A percentile compares a stretch with the other conserved stretches of the same genome.
These are phyloP conservation scores for Pegea sp. DNA, from an alignment of 23 tunicate species.

Conservation along the genomic window DNA sequence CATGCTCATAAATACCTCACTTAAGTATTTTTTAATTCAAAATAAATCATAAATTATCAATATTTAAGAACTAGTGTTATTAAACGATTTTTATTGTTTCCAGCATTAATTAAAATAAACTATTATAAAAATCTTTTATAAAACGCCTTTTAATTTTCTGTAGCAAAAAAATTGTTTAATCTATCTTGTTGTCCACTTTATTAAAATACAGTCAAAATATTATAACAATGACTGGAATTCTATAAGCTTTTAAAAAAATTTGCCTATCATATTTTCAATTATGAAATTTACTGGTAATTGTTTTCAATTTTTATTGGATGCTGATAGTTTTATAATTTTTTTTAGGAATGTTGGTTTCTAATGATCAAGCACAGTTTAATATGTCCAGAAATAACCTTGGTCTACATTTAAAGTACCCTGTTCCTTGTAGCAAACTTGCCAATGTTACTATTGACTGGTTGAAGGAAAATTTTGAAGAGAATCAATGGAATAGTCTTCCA, in stretches of 20 bases:
- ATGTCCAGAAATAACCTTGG: neutral
- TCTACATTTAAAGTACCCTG: slow-evolving; percentile 27
- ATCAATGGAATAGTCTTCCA: slow-evolving; percentile 44
- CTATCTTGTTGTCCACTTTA: too few relatives aligned
- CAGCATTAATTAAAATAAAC: neutral
- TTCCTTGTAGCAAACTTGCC: slow-evolving; percentile 82
- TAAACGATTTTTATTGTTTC: neutral
- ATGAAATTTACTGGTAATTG: too few relatives aligned
- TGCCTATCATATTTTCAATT: too few relatives aligned
- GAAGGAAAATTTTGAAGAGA: slow-evolving; percentile 66
- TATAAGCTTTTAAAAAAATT: too few relatives aligned
- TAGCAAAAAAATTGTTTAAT: neutral
- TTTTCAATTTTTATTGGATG: too few relatives aligned
- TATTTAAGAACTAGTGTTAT: too few relatives aligned
- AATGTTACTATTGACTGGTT: slow-evolving; percentile 54
- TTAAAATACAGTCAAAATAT: too few relatives aligned
- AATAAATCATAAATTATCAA: too few relatives aligned
- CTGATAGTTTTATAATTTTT: too few relatives aligned
- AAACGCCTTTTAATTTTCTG: neutral
- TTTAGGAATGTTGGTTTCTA: slow-evolving; percentile 30
- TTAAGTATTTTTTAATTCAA: too few relatives aligned
- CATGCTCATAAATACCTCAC: too few relatives aligned
- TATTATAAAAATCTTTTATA: neutral
- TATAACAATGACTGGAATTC: too few relatives aligned
- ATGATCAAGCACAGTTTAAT: neutral